Conservation (phyloP, 2,888 invertebrate genomes). For the Rotaria macrura region DNA sequence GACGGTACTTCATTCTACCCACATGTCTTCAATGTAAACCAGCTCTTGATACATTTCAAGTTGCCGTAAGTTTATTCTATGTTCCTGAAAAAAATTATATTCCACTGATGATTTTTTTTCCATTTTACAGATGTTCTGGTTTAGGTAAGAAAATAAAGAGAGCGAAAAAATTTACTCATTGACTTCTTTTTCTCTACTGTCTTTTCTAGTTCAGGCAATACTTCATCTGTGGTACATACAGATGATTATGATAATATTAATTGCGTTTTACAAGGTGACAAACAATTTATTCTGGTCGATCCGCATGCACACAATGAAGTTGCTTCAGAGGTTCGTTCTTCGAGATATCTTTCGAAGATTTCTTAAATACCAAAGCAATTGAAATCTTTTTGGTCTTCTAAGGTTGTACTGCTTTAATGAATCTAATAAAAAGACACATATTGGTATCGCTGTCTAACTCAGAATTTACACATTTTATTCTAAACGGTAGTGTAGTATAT, state of each 20-base stretch:
- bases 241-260: conserved; percentile 48
- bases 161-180: background rate
- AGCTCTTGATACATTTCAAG: conserved; percentile 39
- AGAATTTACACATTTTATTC: no score
- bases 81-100: no score
- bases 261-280: conserved; percentile 44
- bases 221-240: conserved; percentile 48
- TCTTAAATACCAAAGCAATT: no score
- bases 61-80: conserved; percentile 39
- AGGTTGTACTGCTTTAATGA: no score
- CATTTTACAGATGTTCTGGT: background rate
- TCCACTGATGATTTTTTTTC: background rate
- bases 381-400: no score
- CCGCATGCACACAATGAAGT: conserved; percentile 34
- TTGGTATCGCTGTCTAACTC: no score
- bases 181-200: conserved; percentile 40
- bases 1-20: conserved; percentile 42
- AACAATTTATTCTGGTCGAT: conserved; percentile 44
- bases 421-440: no score
- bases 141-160: background rate
- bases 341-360: background rate
- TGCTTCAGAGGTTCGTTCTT: background rate
- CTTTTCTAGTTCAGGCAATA: conserved; percentile 50
- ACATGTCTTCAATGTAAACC: conserved; percentile 42
- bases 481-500: no score